These are phyloP conservation scores for Jaculus jaculus DNA, from an alignment of 2,113 vertebrate genomes.

Conservation along the genomic window DNA sequence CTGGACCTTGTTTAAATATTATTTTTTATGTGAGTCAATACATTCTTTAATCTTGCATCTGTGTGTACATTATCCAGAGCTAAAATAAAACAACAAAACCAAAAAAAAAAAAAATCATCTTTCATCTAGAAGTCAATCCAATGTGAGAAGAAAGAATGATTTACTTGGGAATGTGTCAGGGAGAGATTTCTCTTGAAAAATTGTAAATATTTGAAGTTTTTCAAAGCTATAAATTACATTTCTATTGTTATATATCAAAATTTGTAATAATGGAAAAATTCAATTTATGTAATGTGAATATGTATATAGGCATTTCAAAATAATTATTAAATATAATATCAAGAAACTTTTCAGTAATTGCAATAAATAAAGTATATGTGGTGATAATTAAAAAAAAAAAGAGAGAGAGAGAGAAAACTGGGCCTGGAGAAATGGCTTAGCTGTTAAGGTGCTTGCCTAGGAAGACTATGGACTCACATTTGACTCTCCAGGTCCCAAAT, in stretches of 20 bases:
- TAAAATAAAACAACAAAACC: background rate
- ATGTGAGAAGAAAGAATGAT: background rate
- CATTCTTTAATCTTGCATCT: background rate
- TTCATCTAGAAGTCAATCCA: background rate
- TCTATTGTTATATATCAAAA: background rate
- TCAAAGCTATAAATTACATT: background rate
- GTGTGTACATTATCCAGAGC: background rate
- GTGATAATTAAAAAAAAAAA: background rate
- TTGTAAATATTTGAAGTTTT: background rate
- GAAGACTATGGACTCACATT: no score
- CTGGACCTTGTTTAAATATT: conserved; percentile 18
- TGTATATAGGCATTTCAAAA: no score
- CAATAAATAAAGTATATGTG: background rate
- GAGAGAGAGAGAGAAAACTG: no score
- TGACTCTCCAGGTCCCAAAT: no score
- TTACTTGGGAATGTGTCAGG: background rate
- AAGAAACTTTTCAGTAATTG: background rate
- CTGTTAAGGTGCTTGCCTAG: no score
- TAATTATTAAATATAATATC: background rate
- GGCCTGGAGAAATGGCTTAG: no score
- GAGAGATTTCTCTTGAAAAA: background rate
- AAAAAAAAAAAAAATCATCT: background rate
- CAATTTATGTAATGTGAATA: background rate
- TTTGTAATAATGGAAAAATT: background rate
- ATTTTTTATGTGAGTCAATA: conserved; percentile 18